These are phyloP conservation scores for Melanchra persicariae DNA, from an alignment of 2,888 invertebrate genomes.

Conservation along the genomic window DNA sequence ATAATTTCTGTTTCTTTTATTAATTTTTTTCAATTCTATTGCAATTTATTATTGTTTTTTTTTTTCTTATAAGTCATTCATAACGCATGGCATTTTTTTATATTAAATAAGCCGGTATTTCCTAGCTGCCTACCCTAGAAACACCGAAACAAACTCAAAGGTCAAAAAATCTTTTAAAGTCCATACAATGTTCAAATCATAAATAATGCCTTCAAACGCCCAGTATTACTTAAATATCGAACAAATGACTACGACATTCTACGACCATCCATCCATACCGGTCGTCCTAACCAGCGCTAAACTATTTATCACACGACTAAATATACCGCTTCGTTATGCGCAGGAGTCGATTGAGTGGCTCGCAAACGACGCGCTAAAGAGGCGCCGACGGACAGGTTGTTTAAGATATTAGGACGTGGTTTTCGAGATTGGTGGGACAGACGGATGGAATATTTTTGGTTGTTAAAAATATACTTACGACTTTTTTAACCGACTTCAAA, in stretches of 20 bases:
- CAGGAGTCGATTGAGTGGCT: conserved; percentile 73
- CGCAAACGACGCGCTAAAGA: conserved; percentile 78
- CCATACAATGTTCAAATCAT: too few species aligned
- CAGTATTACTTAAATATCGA: neutral
- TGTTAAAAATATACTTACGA: conserved; percentile 5
- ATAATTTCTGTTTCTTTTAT: too few species aligned
- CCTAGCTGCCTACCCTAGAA: too few species aligned
- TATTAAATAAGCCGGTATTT: too few species aligned
- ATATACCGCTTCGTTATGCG: conserved; percentile 64
- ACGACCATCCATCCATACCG: conserved; percentile 15
- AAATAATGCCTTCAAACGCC: neutral
- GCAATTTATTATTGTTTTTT: too few species aligned
- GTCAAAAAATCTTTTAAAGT: too few species aligned
- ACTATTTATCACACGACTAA: conserved; percentile 50
- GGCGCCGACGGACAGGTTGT: conserved; percentile 70
- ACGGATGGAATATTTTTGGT: conserved; percentile 17
- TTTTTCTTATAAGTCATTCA: too few species aligned
- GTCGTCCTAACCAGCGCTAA: conserved; percentile 21
- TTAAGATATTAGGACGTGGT: conserved; percentile 54
- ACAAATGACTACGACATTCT: conserved; percentile 17
- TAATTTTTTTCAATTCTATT: too few species aligned
- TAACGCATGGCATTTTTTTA: too few species aligned
- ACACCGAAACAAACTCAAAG: too few species aligned
- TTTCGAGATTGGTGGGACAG: conserved; percentile 34
- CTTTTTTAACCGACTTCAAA: too few species aligned